Conservation (phyloP, 2,113 vertebrate genomes). For the Oplegnathus fasciatus region DNA sequence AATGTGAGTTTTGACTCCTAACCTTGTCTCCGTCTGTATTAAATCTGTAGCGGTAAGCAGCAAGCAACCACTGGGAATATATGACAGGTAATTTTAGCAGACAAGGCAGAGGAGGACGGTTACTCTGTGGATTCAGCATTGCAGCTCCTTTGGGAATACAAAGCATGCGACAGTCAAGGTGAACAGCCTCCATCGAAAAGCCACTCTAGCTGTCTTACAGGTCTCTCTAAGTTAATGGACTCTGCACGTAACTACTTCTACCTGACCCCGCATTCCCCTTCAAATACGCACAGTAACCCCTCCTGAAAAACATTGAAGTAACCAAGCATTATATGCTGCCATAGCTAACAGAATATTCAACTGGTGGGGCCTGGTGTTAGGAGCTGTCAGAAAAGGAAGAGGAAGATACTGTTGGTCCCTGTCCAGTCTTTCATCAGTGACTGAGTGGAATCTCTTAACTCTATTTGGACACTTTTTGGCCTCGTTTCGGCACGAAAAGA, state of each 20-base stretch:
- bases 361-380: background rate
- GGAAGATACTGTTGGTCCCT: background rate
- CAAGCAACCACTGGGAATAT: conserved; percentile 46
- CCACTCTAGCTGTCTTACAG: conserved; percentile 24
- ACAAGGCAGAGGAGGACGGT: conserved; percentile 38
- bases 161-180: conserved; percentile 51
- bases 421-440: background rate
- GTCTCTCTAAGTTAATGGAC: conserved; percentile 49
- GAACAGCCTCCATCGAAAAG: conserved; percentile 40
- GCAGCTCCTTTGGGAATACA: conserved; percentile 24
- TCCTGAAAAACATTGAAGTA: conserved; percentile 1
- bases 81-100: conserved; percentile 57
- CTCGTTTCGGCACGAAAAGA: background rate
- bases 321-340: background rate
- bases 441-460: background rate
- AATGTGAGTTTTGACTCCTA: conserved; percentile 46
- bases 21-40: conserved; percentile 55
- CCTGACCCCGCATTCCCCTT: conserved; percentile 33
- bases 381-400: background rate
- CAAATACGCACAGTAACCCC: conserved; percentile 33
- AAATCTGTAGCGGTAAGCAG: conserved; percentile 61
- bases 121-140: conserved; percentile 58
- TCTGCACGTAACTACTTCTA: conserved; percentile 25
- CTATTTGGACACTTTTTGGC: background rate
- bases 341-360: background rate